Conservation (phyloP, 2,797 vertebrate species). For the Trichosurus vulpecula region DNA sequence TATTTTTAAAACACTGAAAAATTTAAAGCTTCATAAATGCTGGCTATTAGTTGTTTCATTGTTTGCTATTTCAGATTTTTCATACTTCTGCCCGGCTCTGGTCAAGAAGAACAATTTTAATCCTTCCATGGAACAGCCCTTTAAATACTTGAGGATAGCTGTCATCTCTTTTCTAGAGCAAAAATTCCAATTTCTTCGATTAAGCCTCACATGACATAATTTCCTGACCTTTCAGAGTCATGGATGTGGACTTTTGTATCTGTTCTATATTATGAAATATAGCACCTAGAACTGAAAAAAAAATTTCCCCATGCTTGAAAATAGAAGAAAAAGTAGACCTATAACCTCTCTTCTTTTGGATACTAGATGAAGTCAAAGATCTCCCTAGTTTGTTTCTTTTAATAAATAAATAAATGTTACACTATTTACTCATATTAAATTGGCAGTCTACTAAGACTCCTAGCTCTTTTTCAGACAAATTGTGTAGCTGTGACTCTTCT, state of each 20-base stretch:
- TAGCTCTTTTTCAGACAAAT: too few species aligned
- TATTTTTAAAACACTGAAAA: background rate
- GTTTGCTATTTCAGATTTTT: background rate
- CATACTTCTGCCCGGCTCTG: background rate
- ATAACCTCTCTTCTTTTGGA: background rate
- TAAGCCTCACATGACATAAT: background rate
- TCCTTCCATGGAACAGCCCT: background rate
- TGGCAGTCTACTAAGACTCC: too few species aligned
- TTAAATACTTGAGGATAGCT: background rate
- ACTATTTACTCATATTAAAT: too few species aligned
- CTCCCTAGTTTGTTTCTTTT: background rate
- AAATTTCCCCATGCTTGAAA: background rate
- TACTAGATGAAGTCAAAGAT: background rate
- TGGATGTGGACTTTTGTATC: background rate
- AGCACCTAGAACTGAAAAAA: background rate
- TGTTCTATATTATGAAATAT: background rate
- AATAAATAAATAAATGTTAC: too few species aligned
- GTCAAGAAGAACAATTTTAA: background rate
- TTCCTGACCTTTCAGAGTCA: background rate
- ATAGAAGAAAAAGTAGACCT: background rate
- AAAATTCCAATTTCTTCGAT: background rate
- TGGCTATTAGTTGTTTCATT: background rate
- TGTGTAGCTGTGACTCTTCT: too few species aligned
- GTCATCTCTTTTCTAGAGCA: background rate
- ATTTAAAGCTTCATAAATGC: background rate